Percentiles rank a stretch among this genome's conserved stretches.
Conservation (phyloP, 2,888 invertebrate genomes). For the Frankliniella fusca region DNA sequence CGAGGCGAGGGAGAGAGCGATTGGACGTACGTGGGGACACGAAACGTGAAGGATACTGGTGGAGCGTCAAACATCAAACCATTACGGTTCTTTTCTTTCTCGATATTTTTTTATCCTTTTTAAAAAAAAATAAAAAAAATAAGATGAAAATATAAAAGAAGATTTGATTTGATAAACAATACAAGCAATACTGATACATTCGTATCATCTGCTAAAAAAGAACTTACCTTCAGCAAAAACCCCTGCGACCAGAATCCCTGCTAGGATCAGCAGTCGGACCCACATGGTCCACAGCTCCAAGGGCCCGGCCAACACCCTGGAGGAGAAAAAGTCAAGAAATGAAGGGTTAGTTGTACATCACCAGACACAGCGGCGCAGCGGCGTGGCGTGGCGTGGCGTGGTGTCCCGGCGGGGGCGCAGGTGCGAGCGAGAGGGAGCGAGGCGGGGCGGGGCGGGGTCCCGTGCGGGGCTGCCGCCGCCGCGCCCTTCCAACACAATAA, state of each 20-base stretch:
- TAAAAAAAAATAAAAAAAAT: no score
- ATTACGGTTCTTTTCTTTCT: no score
- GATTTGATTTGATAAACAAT: no score
- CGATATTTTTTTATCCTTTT: no score
- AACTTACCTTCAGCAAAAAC: neutral
- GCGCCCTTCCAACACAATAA: no score
- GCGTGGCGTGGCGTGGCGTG: neutral
- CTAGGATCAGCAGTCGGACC: neutral
- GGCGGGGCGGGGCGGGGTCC: neutral
- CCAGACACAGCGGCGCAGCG: neutral
- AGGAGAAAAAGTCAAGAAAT: neutral
- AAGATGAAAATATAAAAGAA: no score
- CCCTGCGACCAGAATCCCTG: conserved; percentile 1
- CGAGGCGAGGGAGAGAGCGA: no score
- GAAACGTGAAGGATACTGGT: no score
- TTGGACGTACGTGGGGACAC: no score
- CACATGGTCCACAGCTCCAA: neutral
- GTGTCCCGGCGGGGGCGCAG: neutral
- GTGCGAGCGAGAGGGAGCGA: neutral
- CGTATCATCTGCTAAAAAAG: neutral
- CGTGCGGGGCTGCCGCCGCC: neutral
- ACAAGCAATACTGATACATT: neutral
- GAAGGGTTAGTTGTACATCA: conserved; percentile 14
- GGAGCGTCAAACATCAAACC: no score
- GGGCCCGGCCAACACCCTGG: conserved; percentile 10